These are phyloP conservation scores for Spinibarbus caldwelli DNA, from an alignment of 2,797 vertebrate species.

Conservation along the genomic window DNA sequence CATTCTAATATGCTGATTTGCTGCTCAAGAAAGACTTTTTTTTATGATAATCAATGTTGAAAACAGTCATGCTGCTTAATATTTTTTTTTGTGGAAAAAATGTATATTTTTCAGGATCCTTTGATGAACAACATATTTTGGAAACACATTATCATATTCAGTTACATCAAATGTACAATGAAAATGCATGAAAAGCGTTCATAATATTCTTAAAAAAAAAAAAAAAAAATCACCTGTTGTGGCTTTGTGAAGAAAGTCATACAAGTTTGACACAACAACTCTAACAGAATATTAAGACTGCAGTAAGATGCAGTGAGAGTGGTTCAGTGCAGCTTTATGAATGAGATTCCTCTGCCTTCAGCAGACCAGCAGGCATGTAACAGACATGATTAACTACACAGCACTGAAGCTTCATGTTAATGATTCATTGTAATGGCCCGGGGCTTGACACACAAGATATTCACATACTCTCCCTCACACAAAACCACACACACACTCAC, in stretches of 20 bases:
- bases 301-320: background rate
- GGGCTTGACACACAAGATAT: background rate
- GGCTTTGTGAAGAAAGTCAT: background rate
- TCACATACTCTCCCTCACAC: background rate
- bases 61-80: background rate
- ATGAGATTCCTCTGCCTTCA: conserved; percentile 11
- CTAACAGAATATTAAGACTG: no score
- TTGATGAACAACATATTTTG: no score
- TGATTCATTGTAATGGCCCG: conserved; percentile 29
- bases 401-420: conserved; percentile 19
- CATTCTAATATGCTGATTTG: no score
- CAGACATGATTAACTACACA: conserved; percentile 1
- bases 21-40: no score
- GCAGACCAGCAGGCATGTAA: conserved; percentile 10
- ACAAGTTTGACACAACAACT: background rate
- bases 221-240: background rate
- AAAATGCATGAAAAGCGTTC: background rate
- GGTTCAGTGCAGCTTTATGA: background rate
- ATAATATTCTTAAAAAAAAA: background rate
- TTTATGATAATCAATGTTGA: background rate
- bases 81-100: no score
- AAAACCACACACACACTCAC: background rate
- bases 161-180: no score
- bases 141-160: no score
- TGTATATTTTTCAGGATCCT: no score